These are phyloP conservation scores for Taphrorychus bicolor DNA, from an alignment of 2,888 invertebrate species.

Conservation along the genomic window DNA sequence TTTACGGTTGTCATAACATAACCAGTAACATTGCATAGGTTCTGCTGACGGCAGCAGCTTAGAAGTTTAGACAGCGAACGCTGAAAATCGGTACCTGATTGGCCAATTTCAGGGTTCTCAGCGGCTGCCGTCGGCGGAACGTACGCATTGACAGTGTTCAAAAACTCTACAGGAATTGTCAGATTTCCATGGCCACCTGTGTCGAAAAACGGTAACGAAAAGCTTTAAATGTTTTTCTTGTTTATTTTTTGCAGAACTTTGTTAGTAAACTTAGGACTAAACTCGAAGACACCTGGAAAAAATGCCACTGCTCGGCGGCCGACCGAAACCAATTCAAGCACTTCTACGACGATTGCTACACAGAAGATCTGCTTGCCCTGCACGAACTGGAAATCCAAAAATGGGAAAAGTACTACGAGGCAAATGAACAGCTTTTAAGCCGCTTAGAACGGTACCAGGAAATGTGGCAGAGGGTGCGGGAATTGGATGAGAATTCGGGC, in stretches of 20 bases:
- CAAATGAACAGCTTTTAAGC: slow-evolving; percentile 71
- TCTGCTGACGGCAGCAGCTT: no score
- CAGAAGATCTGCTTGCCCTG: slow-evolving; percentile 78
- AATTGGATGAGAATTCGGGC: slow-evolving; percentile 75
- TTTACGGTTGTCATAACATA: no score
- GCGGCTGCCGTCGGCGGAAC: no score
- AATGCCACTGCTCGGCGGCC: slow-evolving; percentile 70
- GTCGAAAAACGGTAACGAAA: no score
- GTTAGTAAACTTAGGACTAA: slow-evolving; percentile 75
- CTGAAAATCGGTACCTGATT: no score
- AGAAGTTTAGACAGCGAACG: no score
- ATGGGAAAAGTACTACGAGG: slow-evolving; percentile 69
- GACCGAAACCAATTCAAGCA: slow-evolving; percentile 72
- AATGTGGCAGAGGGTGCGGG: slow-evolving; percentile 67
- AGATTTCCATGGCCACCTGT: no score
- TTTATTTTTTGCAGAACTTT: slow-evolving; percentile 59
- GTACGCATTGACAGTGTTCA: no score
- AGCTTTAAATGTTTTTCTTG: background rate
- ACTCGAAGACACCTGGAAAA: slow-evolving; percentile 77
- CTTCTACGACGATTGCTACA: slow-evolving; percentile 68
- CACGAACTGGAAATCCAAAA: slow-evolving; percentile 81
- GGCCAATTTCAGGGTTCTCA: no score
- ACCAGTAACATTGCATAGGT: no score
- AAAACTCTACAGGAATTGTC: no score
- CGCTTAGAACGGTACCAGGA: slow-evolving; percentile 71